Percentiles rank a stretch among this genome's conserved stretches.
Evolutionary conservation across 2,888 invertebrate genomes (phyloP).

Genomic region (Tiliacea citrago): DNA sequence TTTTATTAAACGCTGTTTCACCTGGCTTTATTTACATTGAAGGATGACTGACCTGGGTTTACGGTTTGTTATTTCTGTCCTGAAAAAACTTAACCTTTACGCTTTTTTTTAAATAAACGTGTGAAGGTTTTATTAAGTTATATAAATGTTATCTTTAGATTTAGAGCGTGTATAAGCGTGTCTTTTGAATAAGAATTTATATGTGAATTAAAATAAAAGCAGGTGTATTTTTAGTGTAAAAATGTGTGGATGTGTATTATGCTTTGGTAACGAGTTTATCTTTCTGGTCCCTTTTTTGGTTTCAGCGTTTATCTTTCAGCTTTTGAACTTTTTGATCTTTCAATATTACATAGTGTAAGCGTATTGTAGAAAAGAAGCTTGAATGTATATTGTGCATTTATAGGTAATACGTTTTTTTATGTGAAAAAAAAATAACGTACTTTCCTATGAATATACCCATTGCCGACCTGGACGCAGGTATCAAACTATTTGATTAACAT

Average conservation of each 20-base stretch:
- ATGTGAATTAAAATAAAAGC: conserved; percentile 27
- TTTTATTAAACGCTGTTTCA: conserved; percentile 43
- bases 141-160: conserved; percentile 41
- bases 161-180: conserved; percentile 10
- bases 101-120: conserved; percentile 24
- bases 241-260: conserved; percentile 2
- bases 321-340: neutral
- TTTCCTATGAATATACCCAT: neutral
- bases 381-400: neutral
- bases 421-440: no score
- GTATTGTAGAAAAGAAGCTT: neutral
- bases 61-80: conserved; percentile 39
- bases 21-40: conserved; percentile 44
- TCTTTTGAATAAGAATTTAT: conserved; percentile 6
- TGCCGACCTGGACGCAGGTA: rapidly evolving
- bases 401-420: no score
- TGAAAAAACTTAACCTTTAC: conserved; percentile 21
- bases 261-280: neutral
- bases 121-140: conserved; percentile 24
- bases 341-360: no score
- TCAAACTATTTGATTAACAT: neutral
- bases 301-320: neutral
- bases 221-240: conserved; percentile 1
- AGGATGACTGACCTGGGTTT: conserved; percentile 48
- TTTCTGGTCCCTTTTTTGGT: neutral